Base-by-base conservation (phyloP, 2,888 invertebrate genomes). In the Macrosiphum euphorbiae region DNA sequence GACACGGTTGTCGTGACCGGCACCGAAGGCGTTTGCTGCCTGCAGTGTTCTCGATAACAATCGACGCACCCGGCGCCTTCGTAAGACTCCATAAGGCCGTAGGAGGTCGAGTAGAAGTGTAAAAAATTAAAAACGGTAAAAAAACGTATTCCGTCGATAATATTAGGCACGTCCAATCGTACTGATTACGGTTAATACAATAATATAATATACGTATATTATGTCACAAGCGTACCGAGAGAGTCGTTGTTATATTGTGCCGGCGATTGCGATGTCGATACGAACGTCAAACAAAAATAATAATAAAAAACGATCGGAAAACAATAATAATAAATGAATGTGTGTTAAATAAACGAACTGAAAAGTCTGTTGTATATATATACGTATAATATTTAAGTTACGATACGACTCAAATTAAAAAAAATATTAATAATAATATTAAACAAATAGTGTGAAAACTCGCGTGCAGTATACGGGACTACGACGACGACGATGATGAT, bases 41-140 rank as follows among this genome's bases (percentile, higher is more conserved):
- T 78, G 28, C 94, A 94, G 86, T 94, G 90, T 94, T 94, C 94
- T 3, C 94, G 94, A n/a, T 90, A 86, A 86, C 94, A 90, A 41
- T 87, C 90, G 20, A 86, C 86, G 44, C 94, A 94, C 26, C 78
- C 94, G 47, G 90, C 5, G n/a, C 35, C 90, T 24, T 55, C 87
- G 50, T 86, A 90, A 26, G 93, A 89, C 55, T 85, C 89, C 93
- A 90, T 87, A 13, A 20, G 47, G 47, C 11, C 20, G 47, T n/a
- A 28, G 55, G 91, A 52, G 26, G 26, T 52, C 52, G n/a, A 20
- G 50, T n/a, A 11, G 16, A 44, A 41, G 13, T 11, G 28, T 3
- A 50, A 24, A 50, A 20, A 55, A 52, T 26, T 13, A 67, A 90
- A 16, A 24, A 50, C 50, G 24, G 50, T 52, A 13, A 67, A 58